Conservation (phyloP, 2,888 invertebrate species). For the Leptinotarsa rubiginosa region DNA sequence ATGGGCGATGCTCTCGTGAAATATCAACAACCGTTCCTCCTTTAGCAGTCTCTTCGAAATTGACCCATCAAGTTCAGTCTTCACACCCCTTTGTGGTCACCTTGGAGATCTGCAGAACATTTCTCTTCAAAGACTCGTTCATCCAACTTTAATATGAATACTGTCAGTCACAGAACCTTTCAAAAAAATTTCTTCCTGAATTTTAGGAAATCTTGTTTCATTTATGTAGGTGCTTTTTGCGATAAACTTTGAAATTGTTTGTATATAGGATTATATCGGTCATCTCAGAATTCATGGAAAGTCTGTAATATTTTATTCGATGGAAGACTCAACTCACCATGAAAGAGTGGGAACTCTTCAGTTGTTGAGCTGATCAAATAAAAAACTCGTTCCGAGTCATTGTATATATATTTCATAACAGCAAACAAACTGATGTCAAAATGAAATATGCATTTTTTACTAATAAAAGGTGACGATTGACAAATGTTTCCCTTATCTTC, state of each 20-base stretch:
- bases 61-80: slow-evolving; percentile 22
- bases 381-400: not conserved
- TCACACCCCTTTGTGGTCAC: slow-evolving; percentile 20
- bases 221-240: not conserved
- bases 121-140: slow-evolving; percentile 16
- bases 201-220: slow-evolving; percentile 1
- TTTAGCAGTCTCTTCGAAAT: slow-evolving; percentile 7
- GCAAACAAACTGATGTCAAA: not conserved
- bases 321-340: not conserved
- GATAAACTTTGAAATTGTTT: slow-evolving; percentile 1
- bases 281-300: too few species aligned
- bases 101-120: slow-evolving; percentile 23
- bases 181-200: not conserved
- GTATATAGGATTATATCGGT: not conserved
- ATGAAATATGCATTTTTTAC: not conserved
- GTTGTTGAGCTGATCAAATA: not conserved
- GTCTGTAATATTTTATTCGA: too few species aligned
- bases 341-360: not conserved
- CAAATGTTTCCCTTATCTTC: not conserved
- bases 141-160: slow-evolving; percentile 13
- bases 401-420: not conserved
- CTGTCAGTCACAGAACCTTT: slow-evolving; percentile 10
- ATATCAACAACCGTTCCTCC: slow-evolving; percentile 22
- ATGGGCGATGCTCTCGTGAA: slow-evolving; percentile 24
- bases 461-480: not conserved